A percentile compares a stretch with the other conserved stretches of the same genome.
Evolutionary conservation across 2,888 invertebrate species (phyloP).

Genomic region (Cyclophora punctaria): DNA sequence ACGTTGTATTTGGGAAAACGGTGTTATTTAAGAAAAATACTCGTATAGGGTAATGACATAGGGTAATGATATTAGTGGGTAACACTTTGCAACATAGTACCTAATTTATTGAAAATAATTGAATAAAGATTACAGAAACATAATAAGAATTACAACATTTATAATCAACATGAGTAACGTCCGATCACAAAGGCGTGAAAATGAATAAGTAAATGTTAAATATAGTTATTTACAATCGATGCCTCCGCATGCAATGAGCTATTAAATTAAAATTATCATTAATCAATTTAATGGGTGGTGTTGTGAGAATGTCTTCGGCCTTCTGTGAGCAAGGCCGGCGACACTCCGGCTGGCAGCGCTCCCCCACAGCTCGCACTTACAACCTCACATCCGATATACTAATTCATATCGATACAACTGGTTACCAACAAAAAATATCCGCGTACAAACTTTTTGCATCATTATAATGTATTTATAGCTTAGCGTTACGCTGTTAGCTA

Average conservation of each 20-base stretch:
- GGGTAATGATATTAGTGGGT: too few species aligned
- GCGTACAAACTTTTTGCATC: too few species aligned
- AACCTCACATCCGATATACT: constrained; percentile 11
- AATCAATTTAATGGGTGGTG: constrained; percentile 38
- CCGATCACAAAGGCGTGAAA: constrained; percentile 3
- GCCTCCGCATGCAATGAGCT: constrained; percentile 23
- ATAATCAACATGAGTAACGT: not conserved
- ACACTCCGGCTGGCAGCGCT: constrained; percentile 41
- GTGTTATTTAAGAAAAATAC: too few species aligned
- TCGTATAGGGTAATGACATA: too few species aligned
- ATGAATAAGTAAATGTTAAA: constrained; percentile 5
- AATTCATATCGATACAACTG: constrained; percentile 1
- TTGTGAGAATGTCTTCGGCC: constrained; percentile 32
- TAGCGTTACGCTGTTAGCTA: too few species aligned
- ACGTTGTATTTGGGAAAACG: too few species aligned
- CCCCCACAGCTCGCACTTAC: constrained; percentile 5
- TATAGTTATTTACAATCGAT: constrained; percentile 5
- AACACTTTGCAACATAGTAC: too few species aligned
- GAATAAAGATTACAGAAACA: too few species aligned
- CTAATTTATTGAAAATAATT: too few species aligned
- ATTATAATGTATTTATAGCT: too few species aligned
- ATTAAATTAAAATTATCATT: constrained; percentile 36
- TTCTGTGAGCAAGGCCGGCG: constrained; percentile 60
- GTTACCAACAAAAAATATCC: not conserved
- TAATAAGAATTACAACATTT: too few species aligned